Base-by-base conservation (phyloP, 2,888 invertebrate genomes). In the Mythimna albipuncta region DNA sequence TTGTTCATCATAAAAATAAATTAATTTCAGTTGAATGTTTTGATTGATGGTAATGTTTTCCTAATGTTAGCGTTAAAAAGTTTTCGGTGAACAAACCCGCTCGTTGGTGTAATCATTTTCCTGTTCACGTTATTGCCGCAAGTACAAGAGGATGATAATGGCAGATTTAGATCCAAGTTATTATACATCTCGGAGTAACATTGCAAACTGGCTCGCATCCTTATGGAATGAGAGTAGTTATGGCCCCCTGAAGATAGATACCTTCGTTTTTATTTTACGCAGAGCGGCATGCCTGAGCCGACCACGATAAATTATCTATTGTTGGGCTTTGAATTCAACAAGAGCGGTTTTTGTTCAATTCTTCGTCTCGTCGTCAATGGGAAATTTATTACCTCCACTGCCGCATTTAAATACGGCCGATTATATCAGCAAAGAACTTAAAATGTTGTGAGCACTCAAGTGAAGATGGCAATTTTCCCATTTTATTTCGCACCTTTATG, bases 321-420 rank as follows among this genome's bases (percentile, higher is more conserved):
- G 95, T 95, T 93, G 91, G 89, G 89, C 88, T 85, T 87, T 91
- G 92, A 94, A 94, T 95, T 93, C 93, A 93, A 94, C 93, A 93
- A 92, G 93, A 93, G 90, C 91, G 93, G 94, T 94, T 96, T 96
- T 95, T 95, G 95, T 96, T 95, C 95, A 94, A 94, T 95, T 95
- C 95, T 94, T 94, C 93, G 94, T 92, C 93, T 94, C 91, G 92
- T 94, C 93, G 93, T 95, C 95, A 95, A 95, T 94, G 92, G 94
- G 87, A 93, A 95, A 96, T 95, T 95, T 95, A 96, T 96, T 93
- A 92, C 94, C 91, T 89, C 89, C 91, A 91, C 91, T 90, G 90
- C 91, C 91, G 92, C 93, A 95, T 95, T 95, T 93, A 94, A 95
- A 95, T 95, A 94, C 93, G 92, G 89, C 86, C 93, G 94, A 94